phyloP scores from a whole-genome alignment of 2,797 vertebrate species.

The Diglossa cyanea region DNA sequence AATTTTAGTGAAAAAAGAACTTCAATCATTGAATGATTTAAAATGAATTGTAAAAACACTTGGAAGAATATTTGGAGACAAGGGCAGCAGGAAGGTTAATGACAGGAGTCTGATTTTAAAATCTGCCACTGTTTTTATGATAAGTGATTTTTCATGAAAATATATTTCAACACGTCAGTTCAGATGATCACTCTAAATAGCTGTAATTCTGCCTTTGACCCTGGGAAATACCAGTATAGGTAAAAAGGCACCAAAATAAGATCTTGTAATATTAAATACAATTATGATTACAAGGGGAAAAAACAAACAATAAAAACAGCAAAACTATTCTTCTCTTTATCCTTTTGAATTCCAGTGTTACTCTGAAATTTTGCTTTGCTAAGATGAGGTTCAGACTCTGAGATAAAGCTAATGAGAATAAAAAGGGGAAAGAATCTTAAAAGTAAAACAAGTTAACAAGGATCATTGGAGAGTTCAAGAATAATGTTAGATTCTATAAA shows the following conservation, averaged over 20 bases:
- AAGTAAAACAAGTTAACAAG: neutral
- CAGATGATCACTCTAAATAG: neutral
- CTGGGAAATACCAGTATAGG: neutral
- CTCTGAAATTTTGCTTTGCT: neutral
- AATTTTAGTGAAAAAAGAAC: neutral
- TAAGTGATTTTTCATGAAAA: neutral
- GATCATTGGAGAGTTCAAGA: neutral
- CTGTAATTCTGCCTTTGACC: neutral
- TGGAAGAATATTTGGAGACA: neutral
- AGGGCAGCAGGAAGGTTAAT: neutral
- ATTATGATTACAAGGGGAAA: neutral
- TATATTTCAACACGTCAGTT: neutral
- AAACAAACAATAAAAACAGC: accelerated
- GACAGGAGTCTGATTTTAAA: neutral
- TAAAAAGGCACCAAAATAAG: neutral
- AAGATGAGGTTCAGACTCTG: neutral
- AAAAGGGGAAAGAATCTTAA: neutral
- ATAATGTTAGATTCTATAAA: neutral
- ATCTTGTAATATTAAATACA: neutral
- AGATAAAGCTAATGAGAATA: neutral
- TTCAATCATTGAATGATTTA: neutral
- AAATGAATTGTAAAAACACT: neutral
- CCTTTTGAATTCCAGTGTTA: neutral
- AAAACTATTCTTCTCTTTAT: accelerated
- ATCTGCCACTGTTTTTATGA: neutral